phyloP scores from a whole-genome alignment of 2,113 vertebrate genomes.

The Chrysemys picta region DNA sequence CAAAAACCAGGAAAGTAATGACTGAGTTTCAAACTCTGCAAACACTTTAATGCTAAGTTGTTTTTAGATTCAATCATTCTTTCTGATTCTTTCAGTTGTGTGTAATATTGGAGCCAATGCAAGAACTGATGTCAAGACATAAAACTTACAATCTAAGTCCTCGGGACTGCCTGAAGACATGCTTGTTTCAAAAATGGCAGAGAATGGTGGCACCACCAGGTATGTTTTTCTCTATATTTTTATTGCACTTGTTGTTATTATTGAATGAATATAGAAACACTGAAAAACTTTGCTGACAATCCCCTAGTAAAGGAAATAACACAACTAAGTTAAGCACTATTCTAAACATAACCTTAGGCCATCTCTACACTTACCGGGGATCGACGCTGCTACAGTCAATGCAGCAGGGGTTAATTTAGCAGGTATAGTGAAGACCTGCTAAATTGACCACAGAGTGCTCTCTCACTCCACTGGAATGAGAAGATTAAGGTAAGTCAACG shows the following conservation, averaged over 20 bases:
- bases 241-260: not conserved
- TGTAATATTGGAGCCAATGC: slow-evolving; percentile 99
- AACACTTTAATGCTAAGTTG: not conserved
- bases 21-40: not conserved
- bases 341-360: not conserved
- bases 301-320: not conserved
- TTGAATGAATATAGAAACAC: not conserved
- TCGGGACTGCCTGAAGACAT: slow-evolving; percentile 98
- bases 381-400: too few relatives aligned
- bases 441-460: too few relatives aligned
- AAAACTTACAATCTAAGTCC: slow-evolving; percentile 99
- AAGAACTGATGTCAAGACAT: slow-evolving; percentile 99
- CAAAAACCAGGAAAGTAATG: not conserved
- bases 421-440: too few relatives aligned
- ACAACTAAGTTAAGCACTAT: slow-evolving; percentile 3
- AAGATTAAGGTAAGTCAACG: too few relatives aligned
- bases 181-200: slow-evolving; percentile 99
- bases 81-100: slow-evolving; percentile 89
- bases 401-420: too few relatives aligned
- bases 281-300: not conserved
- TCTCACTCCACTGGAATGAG: too few relatives aligned
- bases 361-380: too few relatives aligned
- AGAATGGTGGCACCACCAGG: slow-evolving; percentile 99
- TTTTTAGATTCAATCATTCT: not conserved
- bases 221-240: slow-evolving; percentile 72